These are phyloP conservation scores for Lethrus apterus DNA, from an alignment of 1,140 invertebrate genomes.

Conservation along the genomic window DNA sequence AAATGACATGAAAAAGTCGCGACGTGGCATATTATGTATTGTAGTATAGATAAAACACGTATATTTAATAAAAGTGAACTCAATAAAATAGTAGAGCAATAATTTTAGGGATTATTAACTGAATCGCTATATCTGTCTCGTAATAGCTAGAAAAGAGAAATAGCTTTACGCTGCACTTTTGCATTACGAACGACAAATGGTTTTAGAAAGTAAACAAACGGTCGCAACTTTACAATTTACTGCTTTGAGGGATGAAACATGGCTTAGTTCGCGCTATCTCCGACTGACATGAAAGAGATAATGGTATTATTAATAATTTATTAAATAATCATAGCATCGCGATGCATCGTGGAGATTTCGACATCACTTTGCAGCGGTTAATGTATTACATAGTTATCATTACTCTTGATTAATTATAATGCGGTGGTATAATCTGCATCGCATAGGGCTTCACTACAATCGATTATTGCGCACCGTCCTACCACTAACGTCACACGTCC, in stretches of 20 bases:
- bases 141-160: not conserved
- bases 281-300: not conserved
- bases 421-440: conserved; percentile 25
- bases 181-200: conserved; percentile 2
- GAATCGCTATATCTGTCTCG: not conserved
- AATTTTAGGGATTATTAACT: conserved; percentile 8
- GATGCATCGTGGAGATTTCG: conserved; percentile 1
- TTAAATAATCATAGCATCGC: conserved; percentile 1
- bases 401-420: conserved; percentile 26
- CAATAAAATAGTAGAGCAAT: conserved; percentile 18
- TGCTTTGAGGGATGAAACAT: not conserved
- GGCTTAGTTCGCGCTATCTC: not conserved
- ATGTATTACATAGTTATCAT: conserved; percentile 15
- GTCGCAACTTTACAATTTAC: conserved; percentile 5
- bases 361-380: not conserved
- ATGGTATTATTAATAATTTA: not conserved
- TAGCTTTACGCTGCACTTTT: conserved; percentile 3
- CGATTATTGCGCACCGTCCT: conserved; percentile 25
- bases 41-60: conserved; percentile 20
- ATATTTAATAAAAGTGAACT: conserved; percentile 18
- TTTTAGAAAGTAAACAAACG: conserved; percentile 6
- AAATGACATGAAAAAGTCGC: too few relatives aligned
- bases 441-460: conserved; percentile 22
- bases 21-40: too few relatives aligned
- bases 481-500: conserved; percentile 15